Base-by-base conservation (phyloP, 2,797 vertebrate species). In the Megaceryle alcyon region DNA sequence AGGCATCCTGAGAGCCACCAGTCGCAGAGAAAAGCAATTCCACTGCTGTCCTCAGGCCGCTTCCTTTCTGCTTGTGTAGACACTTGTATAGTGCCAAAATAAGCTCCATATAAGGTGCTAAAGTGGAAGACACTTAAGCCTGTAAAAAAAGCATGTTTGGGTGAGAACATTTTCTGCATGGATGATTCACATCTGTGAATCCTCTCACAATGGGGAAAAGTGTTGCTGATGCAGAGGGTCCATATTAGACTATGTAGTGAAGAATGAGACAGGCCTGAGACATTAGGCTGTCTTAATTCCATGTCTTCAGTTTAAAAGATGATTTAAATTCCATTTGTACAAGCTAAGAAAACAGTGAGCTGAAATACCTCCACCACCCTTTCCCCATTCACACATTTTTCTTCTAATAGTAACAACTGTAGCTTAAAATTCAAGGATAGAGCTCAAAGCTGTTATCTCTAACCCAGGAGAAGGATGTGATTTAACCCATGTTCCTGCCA, bases 161-260 rank as follows among this genome's bases (percentile, higher is more conserved):
- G 13, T 25, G 2, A 71, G 35, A 35, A 29, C 29, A 5, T 49
- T 75, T 57, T 68, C n/a, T 75, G 11, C 17, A 6, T 3, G 28
- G 13, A 6, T 35, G 19, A 11, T 16, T 81, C 5, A 3, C 12
- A 20, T 2, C 0, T 1, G 0, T 3, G 12, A 54, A 22, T 41
- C 10, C 17, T 54, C 37, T 78, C 14, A 8, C 49, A 68, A 33
- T 3, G 3, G n/a, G 31, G 26, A 17, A 35, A 33, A 68, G 21
- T 20, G 29, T 0, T 29, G 20, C 14, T 53, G 57, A 14, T n/a
- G 28, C 26, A 19, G 25, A 51, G 17, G n/a, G 4, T 53, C 22
- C 19, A 1, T 29, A 11, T 21, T 23, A 15, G 20, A 57, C 7
- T 9, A 3, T 1, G 22, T 5, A 39, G 21, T 26, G 65, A 65